Conservation (phyloP, 2,113 vertebrate species). For the Seriola aureovittata region DNA sequence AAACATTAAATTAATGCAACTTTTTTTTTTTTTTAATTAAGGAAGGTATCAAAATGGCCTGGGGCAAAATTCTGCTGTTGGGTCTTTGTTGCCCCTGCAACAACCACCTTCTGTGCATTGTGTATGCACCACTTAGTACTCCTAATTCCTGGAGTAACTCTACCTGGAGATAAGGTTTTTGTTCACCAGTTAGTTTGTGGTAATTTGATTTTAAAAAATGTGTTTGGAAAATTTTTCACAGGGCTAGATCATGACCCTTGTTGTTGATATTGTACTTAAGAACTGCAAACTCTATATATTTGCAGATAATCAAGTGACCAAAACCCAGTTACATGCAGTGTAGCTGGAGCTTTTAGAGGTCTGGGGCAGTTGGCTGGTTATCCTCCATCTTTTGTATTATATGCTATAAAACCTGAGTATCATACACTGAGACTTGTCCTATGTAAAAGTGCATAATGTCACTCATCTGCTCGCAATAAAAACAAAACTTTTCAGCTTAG, state of each 20-base stretch:
- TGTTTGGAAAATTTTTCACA: neutral
- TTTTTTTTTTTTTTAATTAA: neutral
- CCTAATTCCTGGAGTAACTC: neutral
- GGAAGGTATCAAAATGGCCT: neutral
- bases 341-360: neutral
- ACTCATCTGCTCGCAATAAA: slow-evolving; percentile 3
- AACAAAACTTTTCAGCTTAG: neutral
- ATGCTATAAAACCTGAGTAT: too few species aligned
- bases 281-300: neutral
- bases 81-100: neutral
- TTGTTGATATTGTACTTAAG: neutral
- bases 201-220: slow-evolving; percentile 1
- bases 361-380: neutral
- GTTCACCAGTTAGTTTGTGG: neutral
- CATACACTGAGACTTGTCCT: neutral
- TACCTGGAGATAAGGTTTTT: neutral
- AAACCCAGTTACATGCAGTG: neutral
- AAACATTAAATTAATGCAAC: neutral
- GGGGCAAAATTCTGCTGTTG: neutral
- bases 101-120: neutral
- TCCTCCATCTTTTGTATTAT: too few species aligned
- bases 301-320: neutral
- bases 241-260: neutral
- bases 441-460: neutral
- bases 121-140: neutral